Percentiles rank a stretch among this genome's conserved stretches.
phyloP scores from a whole-genome alignment of 2,888 invertebrate genomes.

The Cepaea hortensis region DNA sequence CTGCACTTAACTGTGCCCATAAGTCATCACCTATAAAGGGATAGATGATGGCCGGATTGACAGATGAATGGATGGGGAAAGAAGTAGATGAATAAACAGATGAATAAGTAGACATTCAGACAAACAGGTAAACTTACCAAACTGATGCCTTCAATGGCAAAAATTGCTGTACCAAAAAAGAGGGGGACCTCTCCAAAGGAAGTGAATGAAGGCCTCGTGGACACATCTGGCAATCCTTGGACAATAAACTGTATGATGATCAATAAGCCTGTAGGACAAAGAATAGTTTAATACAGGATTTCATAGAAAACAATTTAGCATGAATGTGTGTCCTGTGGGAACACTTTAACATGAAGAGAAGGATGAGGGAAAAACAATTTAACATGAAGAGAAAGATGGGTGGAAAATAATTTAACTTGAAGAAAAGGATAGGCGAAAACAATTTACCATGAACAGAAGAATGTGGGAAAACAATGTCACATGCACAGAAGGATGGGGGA shows the following conservation, averaged over 20 bases:
- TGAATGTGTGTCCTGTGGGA: too few species aligned
- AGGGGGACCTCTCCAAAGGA: slow-evolving; percentile 78
- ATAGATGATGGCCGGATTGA: too few species aligned
- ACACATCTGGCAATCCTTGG: slow-evolving; percentile 84
- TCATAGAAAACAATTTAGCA: too few species aligned
- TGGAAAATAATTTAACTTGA: too few species aligned
- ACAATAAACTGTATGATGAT: slow-evolving; percentile 91
- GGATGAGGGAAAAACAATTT: background rate
- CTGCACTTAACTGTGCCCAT: too few species aligned
- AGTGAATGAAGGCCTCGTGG: slow-evolving; percentile 64
- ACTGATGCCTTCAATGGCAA: slow-evolving; percentile 94
- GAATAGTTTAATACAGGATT: background rate
- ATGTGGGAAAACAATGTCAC: background rate
- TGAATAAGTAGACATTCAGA: too few species aligned
- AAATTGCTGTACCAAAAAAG: slow-evolving; percentile 95
- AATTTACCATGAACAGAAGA: background rate
- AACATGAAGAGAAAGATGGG: background rate
- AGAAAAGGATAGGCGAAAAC: background rate
- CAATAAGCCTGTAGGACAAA: slow-evolving; percentile 79
- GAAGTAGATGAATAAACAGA: too few species aligned
- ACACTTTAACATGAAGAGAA: background rate
- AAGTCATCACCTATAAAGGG: too few species aligned
- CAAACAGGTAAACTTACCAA: slow-evolving; percentile 73
- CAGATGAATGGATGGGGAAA: too few species aligned
- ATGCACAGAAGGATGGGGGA: too few species aligned